Base-by-base conservation (phyloP, 2,888 invertebrate species). In the Sesamia inferens region DNA sequence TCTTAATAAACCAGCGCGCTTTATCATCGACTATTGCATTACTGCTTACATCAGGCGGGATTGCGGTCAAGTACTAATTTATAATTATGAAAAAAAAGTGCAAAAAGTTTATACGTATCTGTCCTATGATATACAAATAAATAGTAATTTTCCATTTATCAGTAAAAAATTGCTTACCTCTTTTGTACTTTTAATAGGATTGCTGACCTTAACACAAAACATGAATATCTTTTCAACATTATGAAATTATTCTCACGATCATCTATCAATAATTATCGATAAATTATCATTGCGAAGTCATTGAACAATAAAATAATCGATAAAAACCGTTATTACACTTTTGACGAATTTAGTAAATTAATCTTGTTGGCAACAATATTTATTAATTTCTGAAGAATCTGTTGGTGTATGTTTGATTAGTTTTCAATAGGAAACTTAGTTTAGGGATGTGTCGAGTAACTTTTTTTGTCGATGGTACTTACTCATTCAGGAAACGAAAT, bases 401-500 rank as follows among this genome's bases (percentile, higher is more conserved):
- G n/a, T 62, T 31, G 1, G n/a, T 63, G 31, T 2, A 5, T 63
- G 31, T 2, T 3, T n/a, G 10, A 62, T 63, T 39, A 14, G 7
- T 44, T 61, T 11, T 11, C 39, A 16, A 64, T 19, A 16, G 51
- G 19, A 48, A 48, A 19, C 14, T 42, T 19, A 13, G 1, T 19
- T 19, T 14, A 19, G 8, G 31, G 39, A 19, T 14, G 39, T 24
- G 44, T 14, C 8, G 11, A 47, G 5, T 0, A 13, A 57, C 2
- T 48, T 57, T 48, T 55, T 54, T 67, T 62, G 48, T 3, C 0
- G 64, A 65, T 19, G 61, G 48, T n/a, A n/a, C n/a, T n/a, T 71
- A 69, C 63, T 31, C 19, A 48, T 44, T 16, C 14, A 24, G 47
- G 1, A 59, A 71, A 61, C 19, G 2, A 42, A 24, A 42, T n/a